A percentile compares a stretch with the other conserved stretches of the same genome.
phyloP scores from a whole-genome alignment of 2,888 invertebrate genomes.

The Ophion ellenae region DNA sequence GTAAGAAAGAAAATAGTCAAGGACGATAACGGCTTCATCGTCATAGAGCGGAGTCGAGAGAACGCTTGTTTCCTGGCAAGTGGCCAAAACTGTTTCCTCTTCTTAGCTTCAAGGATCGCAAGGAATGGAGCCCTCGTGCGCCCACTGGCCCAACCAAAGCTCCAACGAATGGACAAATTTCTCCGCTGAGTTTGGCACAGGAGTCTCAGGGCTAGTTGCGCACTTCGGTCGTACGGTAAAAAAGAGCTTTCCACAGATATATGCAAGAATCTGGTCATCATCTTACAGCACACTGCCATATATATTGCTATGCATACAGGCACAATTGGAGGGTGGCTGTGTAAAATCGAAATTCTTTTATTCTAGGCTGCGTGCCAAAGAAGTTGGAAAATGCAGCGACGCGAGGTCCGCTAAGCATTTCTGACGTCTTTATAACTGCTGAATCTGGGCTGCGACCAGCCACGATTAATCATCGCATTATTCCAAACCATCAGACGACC shows the following conservation, averaged over 20 bases:
- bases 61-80: constrained; percentile 53
- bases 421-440: constrained; percentile 54
- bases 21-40: constrained; percentile 63
- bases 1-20: constrained; percentile 38
- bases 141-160: constrained; percentile 24
- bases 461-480: constrained; percentile 13
- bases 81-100: constrained; percentile 64
- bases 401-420: constrained; percentile 60
- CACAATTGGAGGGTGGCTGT: constrained; percentile 17
- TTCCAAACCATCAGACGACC: background rate
- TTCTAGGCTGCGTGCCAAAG: constrained; percentile 65
- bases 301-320: background rate
- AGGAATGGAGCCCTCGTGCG: constrained; percentile 27
- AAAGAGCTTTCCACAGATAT: constrained; percentile 11
- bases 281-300: background rate
- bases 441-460: constrained; percentile 31
- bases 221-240: constrained; percentile 21
- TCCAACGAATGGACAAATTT: constrained; percentile 35
- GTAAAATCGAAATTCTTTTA: constrained; percentile 65
- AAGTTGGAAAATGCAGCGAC: constrained; percentile 49
- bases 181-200: constrained; percentile 30
- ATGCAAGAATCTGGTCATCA: background rate
- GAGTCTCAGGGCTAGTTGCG: background rate
- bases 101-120: constrained; percentile 10
- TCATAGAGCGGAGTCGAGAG: constrained; percentile 41